These are phyloP conservation scores for Hippocampus zosterae DNA, from an alignment of 2,113 vertebrate species.

Conservation along the genomic window DNA sequence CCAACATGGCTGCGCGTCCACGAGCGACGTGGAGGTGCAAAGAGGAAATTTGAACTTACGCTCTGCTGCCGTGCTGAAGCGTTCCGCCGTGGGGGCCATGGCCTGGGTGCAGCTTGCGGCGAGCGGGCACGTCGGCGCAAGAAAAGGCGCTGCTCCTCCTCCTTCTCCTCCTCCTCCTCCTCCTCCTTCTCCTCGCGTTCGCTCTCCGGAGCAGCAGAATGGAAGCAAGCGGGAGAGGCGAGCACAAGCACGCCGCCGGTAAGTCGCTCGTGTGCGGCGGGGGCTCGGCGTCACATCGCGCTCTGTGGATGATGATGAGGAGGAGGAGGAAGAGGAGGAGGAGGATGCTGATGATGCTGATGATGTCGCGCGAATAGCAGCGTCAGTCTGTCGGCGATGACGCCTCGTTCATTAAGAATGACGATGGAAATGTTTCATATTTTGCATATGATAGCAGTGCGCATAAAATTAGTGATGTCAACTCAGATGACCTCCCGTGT, in stretches of 20 bases:
- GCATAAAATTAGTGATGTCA: neutral
- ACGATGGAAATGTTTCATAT: neutral
- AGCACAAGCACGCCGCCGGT: neutral
- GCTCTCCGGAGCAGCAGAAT: neutral
- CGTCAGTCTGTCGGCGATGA: slow-evolving; percentile 42
- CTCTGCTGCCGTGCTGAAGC: neutral
- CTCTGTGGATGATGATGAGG: neutral
- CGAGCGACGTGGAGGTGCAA: neutral
- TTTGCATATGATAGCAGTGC: neutral
- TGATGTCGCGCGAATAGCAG: slow-evolving; percentile 65
- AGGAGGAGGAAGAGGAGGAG: neutral
- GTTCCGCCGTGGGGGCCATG: slow-evolving; percentile 6
- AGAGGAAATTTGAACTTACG: slow-evolving; percentile 1
- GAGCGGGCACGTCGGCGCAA: neutral
- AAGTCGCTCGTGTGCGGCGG: neutral
- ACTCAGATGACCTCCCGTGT: neutral
- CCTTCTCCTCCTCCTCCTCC: neutral
- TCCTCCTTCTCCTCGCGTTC: neutral
- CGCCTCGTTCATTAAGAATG: neutral
- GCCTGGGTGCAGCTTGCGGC: neutral
- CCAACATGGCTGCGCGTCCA: slow-evolving; percentile 8
- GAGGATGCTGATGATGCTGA: slow-evolving; percentile 32
- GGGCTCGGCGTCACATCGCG: neutral
- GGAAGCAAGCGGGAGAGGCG: neutral
- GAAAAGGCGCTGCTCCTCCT: neutral